Evolutionary conservation across 2,888 invertebrate species (phyloP).

Genomic region (Lithophane socia): DNA sequence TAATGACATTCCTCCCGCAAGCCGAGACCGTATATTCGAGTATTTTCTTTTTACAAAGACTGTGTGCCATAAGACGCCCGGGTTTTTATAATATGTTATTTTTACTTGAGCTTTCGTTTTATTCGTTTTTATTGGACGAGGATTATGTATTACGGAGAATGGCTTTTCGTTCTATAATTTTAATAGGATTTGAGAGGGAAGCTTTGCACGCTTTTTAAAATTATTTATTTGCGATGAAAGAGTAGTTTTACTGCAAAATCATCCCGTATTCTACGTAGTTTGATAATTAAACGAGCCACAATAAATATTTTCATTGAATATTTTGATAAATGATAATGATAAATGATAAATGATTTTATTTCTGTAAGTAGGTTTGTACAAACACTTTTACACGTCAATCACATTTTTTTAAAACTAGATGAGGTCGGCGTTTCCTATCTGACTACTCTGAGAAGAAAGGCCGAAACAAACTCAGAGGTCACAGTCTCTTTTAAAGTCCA

Average conservation of each 20-base stretch:
- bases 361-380: too few relatives aligned
- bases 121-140: conserved; percentile 36
- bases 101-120: conserved; percentile 25
- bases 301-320: not conserved
- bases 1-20: conserved; percentile 47
- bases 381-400: too few relatives aligned
- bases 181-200: conserved; percentile 6
- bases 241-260: too few relatives aligned
- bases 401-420: too few relatives aligned
- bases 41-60: conserved; percentile 35
- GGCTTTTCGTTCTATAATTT: not conserved
- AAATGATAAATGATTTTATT: too few relatives aligned
- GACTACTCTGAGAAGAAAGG: too few relatives aligned
- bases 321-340: too few relatives aligned
- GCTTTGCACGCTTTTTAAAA: not conserved
- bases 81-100: conserved; percentile 45
- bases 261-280: not conserved
- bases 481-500: too few relatives aligned
- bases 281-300: not conserved
- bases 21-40: conserved; percentile 8
- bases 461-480: too few relatives aligned
- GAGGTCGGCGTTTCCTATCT: too few relatives aligned
- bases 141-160: conserved; percentile 14
- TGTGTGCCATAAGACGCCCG: not conserved
- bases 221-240: too few relatives aligned